Base-by-base conservation (phyloP, 2,888 invertebrate species). In the Hedychridium roseum region DNA sequence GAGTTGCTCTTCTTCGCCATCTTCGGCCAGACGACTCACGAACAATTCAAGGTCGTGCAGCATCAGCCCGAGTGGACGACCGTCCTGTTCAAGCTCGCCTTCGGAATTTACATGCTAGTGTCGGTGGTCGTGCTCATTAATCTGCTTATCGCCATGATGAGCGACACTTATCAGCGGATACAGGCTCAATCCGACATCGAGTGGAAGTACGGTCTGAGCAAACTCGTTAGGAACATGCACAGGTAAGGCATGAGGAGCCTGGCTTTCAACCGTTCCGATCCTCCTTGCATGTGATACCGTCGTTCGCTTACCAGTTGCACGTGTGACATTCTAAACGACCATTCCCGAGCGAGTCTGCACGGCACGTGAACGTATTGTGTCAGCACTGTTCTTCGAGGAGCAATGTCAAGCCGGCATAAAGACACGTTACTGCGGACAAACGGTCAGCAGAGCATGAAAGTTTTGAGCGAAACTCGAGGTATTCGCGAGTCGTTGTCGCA, bases 121-220 rank as follows among this genome's bases (percentile, higher is more conserved):
- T 97, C 97, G 60, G 93, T 99, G 75, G 94, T 99, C 79, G 99
- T 99, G 71, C 88, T 99, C 46, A 98, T 99, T 83, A 99, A 99
- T 84, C 88, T 99, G 66, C 91, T 99, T 80, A 99, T 99, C 86
- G 99, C 99, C 85, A 99, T 99, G 98, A 98, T 99, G 97, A 97
- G 97, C 78, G 98, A 99, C 86, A 99, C 99, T 54, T 99, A 99
- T 82, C 98, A 99, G 81, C 86, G 96, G 79, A 98, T 98, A 79
- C 96, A 98, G 87, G 97, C 97, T 26, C 97, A 98, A 87, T 98
- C 98, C 34, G 99, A 99, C 82, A 97, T 96, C 70, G 99, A 99
- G 81, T 99, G 99, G 99, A 99, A 99, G 82, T 99, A 97, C 79
- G 98, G 99, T 18, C 82, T 99, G 72, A 98, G 98, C 43, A 99